Evolutionary conservation across 2,113 vertebrate species (phyloP).

Genomic region (Istiophorus platypterus): DNA sequence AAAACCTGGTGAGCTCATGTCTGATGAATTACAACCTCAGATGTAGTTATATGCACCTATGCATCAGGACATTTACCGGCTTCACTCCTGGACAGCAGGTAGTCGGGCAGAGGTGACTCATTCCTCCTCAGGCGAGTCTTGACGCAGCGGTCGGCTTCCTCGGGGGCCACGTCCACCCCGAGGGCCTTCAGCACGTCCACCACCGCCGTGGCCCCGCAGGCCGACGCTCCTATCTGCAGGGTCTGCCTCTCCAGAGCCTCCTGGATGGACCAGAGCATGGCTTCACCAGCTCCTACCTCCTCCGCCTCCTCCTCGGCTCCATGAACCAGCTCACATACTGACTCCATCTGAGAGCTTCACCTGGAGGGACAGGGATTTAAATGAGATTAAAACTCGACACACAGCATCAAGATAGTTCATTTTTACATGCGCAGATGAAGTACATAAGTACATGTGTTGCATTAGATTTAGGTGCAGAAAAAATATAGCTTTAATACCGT

Average conservation of each 20-base stretch:
- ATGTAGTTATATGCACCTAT: background rate
- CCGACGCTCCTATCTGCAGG: constrained; percentile 83
- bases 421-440: too few relatives aligned
- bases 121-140: constrained; percentile 80
- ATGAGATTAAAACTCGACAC: background rate
- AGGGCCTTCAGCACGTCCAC: constrained; percentile 85
- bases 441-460: background rate
- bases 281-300: constrained; percentile 23
- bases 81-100: constrained; percentile 84
- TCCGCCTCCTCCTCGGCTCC: constrained; percentile 16
- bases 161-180: constrained; percentile 69
- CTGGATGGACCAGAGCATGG: constrained; percentile 84
- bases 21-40: background rate
- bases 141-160: constrained; percentile 78
- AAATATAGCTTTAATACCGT: background rate
- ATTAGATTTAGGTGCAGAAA: background rate
- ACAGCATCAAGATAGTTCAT: too few relatives aligned
- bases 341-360: constrained; percentile 54
- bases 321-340: constrained; percentile 8
- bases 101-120: constrained; percentile 78
- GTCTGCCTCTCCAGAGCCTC: constrained; percentile 84
- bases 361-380: background rate
- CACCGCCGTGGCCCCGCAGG: constrained; percentile 85
- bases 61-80: constrained; percentile 70
- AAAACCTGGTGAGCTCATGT: too few relatives aligned